phyloP scores from a whole-genome alignment of 2,888 invertebrate genomes.

The Leptura quadrifasciata region DNA sequence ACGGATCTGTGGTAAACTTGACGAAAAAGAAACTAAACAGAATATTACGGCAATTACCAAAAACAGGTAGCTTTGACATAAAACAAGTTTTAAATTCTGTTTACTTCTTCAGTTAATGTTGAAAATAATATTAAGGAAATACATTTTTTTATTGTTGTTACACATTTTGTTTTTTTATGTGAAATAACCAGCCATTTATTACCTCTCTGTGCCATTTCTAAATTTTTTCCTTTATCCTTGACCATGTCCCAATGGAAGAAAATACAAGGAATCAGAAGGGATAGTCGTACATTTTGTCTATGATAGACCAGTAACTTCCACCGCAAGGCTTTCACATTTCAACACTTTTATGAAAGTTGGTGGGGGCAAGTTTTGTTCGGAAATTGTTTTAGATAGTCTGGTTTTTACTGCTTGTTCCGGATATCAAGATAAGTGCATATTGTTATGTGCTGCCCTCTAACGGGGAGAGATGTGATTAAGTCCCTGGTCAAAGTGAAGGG shows the following conservation, averaged over 20 bases:
- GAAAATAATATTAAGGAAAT: conserved; percentile 24
- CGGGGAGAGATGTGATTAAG: no score
- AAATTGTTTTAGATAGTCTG: no score
- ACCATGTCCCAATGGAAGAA: neutral
- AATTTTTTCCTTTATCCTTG: neutral
- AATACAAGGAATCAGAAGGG: no score
- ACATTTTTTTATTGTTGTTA: conserved; percentile 27
- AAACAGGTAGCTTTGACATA: conserved; percentile 86
- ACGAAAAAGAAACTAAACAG: conserved; percentile 80
- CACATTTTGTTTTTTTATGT: neutral
- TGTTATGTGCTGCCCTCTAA: no score
- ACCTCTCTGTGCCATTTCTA: neutral
- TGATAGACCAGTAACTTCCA: no score
- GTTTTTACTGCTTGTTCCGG: no score
- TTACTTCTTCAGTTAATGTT: conserved; percentile 89
- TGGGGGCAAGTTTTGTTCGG: no score
- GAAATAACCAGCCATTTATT: neutral
- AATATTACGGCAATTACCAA: conserved; percentile 80
- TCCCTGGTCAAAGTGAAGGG: no score
- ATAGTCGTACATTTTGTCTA: no score
- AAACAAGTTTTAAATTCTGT: conserved; percentile 84
- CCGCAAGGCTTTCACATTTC: no score
- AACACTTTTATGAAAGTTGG: no score
- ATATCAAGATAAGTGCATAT: no score
- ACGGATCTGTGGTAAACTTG: conserved; percentile 75